phyloP scores from a whole-genome alignment of 2,113 vertebrate species.

The Nycticebus coucang region DNA sequence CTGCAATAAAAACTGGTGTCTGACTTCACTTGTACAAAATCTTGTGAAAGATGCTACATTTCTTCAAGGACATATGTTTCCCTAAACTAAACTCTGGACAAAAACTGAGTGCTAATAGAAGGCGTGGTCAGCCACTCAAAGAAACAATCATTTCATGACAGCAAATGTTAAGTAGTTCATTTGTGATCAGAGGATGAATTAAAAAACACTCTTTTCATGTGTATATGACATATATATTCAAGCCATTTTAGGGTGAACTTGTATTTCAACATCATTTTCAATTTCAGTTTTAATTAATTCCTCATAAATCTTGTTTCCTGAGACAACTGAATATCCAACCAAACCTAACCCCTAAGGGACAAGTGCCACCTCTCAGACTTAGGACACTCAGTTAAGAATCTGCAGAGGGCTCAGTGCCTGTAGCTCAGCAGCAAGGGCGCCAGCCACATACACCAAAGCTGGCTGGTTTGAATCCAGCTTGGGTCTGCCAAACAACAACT shows the following conservation, averaged over 20 bases:
- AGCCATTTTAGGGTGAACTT: constrained; percentile 46
- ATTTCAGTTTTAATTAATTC: constrained; percentile 65
- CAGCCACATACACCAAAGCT: too few relatives aligned
- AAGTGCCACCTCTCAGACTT: background rate
- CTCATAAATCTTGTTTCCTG: constrained; percentile 49
- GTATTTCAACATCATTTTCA: constrained; percentile 43
- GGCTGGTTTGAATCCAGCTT: too few relatives aligned
- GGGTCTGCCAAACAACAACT: too few relatives aligned
- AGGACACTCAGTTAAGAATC: constrained; percentile 15
- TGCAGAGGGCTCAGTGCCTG: background rate
- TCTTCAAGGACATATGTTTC: constrained; percentile 76
- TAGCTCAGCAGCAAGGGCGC: too few relatives aligned
- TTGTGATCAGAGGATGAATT: background rate
- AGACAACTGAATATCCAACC: constrained; percentile 17
- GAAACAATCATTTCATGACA: background rate
- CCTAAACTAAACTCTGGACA: constrained; percentile 69
- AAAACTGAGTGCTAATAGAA: constrained; percentile 44
- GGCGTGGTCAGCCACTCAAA: constrained; percentile 25
- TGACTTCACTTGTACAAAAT: constrained; percentile 77
- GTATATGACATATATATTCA: constrained; percentile 27
- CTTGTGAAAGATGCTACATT: constrained; percentile 72
- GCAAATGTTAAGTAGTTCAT: background rate
- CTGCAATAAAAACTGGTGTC: constrained; percentile 81
- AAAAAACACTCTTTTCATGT: constrained; percentile 19
- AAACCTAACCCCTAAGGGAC: constrained; percentile 7